phyloP scores from a whole-genome alignment of 1,140 invertebrate genomes.

The Callitettix versicolor region DNA sequence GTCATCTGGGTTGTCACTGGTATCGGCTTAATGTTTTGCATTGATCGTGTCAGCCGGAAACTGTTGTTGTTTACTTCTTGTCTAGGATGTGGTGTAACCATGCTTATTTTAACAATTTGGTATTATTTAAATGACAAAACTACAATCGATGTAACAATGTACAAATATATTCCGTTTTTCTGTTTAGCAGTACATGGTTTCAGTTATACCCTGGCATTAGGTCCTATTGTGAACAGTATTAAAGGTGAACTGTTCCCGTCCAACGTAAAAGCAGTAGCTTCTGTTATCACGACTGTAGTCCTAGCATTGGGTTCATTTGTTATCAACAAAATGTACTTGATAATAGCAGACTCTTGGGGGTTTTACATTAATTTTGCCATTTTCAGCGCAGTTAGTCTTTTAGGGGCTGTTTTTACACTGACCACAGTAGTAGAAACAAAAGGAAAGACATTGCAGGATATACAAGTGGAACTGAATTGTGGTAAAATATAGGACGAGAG shows the following conservation, averaged over 20 bases:
- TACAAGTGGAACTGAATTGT: slow-evolving; percentile 38
- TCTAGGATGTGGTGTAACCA: slow-evolving; percentile 37
- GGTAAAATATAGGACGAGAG: no score
- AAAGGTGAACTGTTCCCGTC: slow-evolving; percentile 2
- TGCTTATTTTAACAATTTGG: slow-evolving; percentile 29
- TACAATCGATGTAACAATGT: slow-evolving; percentile 27
- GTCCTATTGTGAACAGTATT: neutral
- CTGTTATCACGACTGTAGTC: slow-evolving; percentile 1
- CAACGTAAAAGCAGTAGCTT: slow-evolving; percentile 5
- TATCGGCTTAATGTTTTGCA: slow-evolving; percentile 34
- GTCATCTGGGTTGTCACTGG: slow-evolving; percentile 32
- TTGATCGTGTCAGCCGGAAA: slow-evolving; percentile 37
- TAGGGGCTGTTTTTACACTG: slow-evolving; percentile 51
- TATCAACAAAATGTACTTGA: slow-evolving; percentile 60
- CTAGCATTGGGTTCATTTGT: slow-evolving; percentile 36
- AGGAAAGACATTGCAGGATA: slow-evolving; percentile 62
- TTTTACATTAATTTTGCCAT: slow-evolving; percentile 65
- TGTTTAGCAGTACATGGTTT: neutral
- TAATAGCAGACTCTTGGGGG: slow-evolving; percentile 45
- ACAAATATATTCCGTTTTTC: slow-evolving; percentile 26
- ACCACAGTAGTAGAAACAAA: slow-evolving; percentile 50
- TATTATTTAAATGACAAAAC: slow-evolving; percentile 39
- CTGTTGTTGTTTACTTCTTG: slow-evolving; percentile 40
- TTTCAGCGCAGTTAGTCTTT: slow-evolving; percentile 58
- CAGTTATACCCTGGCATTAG: slow-evolving; percentile 2